phyloP scores from a whole-genome alignment of 2,797 vertebrate species.

The Onychomys leucogaster region DNA sequence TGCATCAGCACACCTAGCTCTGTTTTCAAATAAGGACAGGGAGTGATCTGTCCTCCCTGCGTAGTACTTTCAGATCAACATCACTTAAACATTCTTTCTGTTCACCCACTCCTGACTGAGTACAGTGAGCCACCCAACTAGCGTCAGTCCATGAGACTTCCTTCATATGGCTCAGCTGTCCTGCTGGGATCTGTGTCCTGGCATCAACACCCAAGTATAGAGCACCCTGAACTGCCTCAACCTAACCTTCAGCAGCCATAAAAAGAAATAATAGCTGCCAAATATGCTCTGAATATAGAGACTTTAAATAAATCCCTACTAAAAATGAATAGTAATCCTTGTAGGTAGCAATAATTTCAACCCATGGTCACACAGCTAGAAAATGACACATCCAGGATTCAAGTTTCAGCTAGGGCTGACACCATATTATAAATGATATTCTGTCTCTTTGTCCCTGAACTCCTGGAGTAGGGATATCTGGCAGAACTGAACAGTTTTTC shows the following conservation, averaged over 20 bases:
- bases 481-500: background rate
- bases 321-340: background rate
- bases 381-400: background rate
- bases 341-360: background rate
- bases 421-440: background rate
- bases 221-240: too few relatives aligned
- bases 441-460: background rate
- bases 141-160: background rate
- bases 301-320: background rate
- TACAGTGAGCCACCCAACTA: background rate
- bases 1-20: background rate
- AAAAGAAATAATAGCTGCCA: background rate
- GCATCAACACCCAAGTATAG: background rate
- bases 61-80: background rate
- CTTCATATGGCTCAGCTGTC: background rate
- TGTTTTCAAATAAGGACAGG: constrained; percentile 1
- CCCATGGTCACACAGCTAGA: background rate
- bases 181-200: background rate
- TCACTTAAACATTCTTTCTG: background rate
- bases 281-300: background rate
- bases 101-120: background rate
- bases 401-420: background rate
- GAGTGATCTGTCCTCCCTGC: background rate
- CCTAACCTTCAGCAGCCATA: background rate
- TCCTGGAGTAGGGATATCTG: background rate